Evolutionary conservation across 2,888 invertebrate species (phyloP), one percentile per base, ranked within the genome.

Genomic region (Trichogramma dendrolimi): DNA sequence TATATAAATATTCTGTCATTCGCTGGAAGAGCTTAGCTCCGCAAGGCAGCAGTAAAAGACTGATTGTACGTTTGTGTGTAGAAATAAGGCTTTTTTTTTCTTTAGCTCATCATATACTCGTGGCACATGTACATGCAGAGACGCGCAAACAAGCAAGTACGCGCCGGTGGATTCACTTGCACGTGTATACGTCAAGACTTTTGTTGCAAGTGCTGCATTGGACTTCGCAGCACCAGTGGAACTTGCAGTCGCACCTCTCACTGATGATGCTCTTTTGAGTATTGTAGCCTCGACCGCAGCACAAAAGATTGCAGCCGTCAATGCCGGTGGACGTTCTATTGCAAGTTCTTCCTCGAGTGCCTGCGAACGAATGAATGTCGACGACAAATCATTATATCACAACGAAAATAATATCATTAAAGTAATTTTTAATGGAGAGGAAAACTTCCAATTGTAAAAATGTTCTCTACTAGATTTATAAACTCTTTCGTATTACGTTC

Each of bases 181-280:
- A 95, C 65, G 92, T 92, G 76, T 94, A 89, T 58, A 89, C 83
- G 75, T 94, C 92, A 63, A 88, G 83, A 73, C 84, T 86, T 70
- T 84, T 84, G 71, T 88, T 85, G 81, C 96, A 96, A 58, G 89
- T 90, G 81, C 93, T 90, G 81, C 96, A 96, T 75, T 90, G 87
- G 65, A 96, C 96, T 75, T 89, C 87, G 82, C 96, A 96, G 83
- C 96, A 97, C 96, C 96, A 96, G 79, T 93, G 92, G 81, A 96
- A 96, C 79, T 91, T 91, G 83, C 96, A 96, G 73, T 92, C 87
- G 80, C 96, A 96, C 67, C 94, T 85, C 74, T 91, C 91, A 68
- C 85, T 86, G 60, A 89, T 82, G 50, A 86, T 87, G 63, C 87
- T 86, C 75, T 90, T 90, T 75, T 89, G 86, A 27, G 94, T 93